Evolutionary conservation across 1,140 invertebrate species (phyloP), one percentile per base, ranked within the genome.

Genomic region (Drosophila sucinea): DNA sequence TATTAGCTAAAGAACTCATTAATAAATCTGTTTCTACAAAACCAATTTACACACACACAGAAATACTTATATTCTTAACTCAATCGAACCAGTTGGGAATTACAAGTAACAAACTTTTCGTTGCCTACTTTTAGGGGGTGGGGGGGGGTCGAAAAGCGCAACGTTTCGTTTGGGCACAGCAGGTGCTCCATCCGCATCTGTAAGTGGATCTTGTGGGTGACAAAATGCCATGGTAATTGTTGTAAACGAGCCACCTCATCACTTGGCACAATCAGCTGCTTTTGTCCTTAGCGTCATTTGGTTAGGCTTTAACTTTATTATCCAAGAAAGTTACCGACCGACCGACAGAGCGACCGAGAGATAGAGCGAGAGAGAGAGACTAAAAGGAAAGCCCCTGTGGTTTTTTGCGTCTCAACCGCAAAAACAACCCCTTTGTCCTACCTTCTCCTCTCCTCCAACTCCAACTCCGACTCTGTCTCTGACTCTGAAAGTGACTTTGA

Each of bases 181-280:
- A 85, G 81, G 81, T 85, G 81, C 58, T 75, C 35, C 51, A 30
- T 23, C 25, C 35, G 35, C 35, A 38, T 38, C 35, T 11, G 35
- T 3, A 11, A 11, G 35, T 17, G 11, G 8, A 29, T 77, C 10
- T 41, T 73, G 61, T 70, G 74, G 73, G 81, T 84, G 81, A 84
- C 77, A 81, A 85, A 85, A 85, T 81, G 70, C 78, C 61, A 78
- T 70, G 66, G 78, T 85, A 85, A 85, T 85, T 85, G 81, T 65
- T 85, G 78, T 73, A 72, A 85, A 78, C 62, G 79, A 70, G 60
- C 65, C 65, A 69, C 27, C 60, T 61, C 74, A 70, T 70, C 32
- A 55, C 33, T 62, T 67, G 38, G 40, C 44, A 62, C 76, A 85
- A 85, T 85, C 81, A 85, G 58, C 55, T 30, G 73, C 70, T 71